phyloP scores from a whole-genome alignment of 53 echinoderm and acorn worm genomes.

The Mesocentrotus franciscanus region DNA sequence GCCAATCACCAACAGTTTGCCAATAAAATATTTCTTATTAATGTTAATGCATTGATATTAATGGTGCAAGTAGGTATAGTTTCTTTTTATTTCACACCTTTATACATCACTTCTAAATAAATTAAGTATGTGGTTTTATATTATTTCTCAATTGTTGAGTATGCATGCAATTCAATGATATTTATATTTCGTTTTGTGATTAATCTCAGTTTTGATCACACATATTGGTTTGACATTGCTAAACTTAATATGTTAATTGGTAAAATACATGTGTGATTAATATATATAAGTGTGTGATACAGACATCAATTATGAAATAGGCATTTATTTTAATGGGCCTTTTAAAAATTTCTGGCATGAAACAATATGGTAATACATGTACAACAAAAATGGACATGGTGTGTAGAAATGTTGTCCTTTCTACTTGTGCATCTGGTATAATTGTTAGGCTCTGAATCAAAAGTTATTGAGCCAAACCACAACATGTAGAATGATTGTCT shows the following conservation, averaged over 20 bases:
- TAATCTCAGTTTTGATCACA: not conserved
- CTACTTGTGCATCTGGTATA: too few relatives aligned
- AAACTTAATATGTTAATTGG: not conserved
- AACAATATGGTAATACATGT: too few relatives aligned
- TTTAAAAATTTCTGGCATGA: too few relatives aligned
- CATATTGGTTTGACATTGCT: not conserved
- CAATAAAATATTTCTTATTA: not conserved
- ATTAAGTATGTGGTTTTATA: not conserved
- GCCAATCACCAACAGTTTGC: not conserved
- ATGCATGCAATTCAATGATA: not conserved
- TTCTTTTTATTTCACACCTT: not conserved
- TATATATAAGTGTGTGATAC: not conserved
- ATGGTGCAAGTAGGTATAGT: not conserved
- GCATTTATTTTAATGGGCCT: not conserved
- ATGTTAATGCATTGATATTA: not conserved
- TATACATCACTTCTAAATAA: not conserved
- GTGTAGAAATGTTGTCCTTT: too few relatives aligned
- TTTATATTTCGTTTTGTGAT: conserved; percentile 7
- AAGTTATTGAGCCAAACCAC: too few relatives aligned
- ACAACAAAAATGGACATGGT: too few relatives aligned
- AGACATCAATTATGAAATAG: not conserved
- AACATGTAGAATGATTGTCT: too few relatives aligned
- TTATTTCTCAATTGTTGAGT: not conserved
- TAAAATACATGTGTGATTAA: not conserved
- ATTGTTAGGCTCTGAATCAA: too few relatives aligned